These are phyloP conservation scores for Fringilla coelebs DNA, from an alignment of 2,797 vertebrate species.

Conservation along the genomic window DNA sequence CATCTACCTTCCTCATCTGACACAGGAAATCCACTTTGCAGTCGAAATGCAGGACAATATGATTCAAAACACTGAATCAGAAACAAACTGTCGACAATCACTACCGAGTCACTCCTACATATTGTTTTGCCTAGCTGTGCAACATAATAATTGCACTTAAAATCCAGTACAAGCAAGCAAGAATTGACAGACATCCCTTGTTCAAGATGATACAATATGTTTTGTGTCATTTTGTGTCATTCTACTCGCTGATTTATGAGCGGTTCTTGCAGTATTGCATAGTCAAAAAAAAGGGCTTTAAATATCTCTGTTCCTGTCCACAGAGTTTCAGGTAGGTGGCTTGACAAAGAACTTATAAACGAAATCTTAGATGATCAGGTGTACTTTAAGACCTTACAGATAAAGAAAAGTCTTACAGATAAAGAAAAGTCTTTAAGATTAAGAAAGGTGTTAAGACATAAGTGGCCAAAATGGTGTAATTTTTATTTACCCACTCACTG, in stretches of 20 bases:
- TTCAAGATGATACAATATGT: background rate
- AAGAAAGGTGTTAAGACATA: background rate
- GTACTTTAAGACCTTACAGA: background rate
- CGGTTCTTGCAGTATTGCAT: background rate
- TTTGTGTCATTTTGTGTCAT: background rate
- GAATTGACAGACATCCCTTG: background rate
- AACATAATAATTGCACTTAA: background rate
- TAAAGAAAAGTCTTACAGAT: background rate
- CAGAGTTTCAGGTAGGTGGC: background rate
- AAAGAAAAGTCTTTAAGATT: background rate
- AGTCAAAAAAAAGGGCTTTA: background rate
- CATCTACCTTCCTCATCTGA: background rate
- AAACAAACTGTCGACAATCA: background rate
- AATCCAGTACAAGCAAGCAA: background rate
- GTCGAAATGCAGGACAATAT: background rate
- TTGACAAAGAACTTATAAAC: background rate
- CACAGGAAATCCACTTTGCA: background rate
- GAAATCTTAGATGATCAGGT: background rate
- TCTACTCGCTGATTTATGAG: background rate
- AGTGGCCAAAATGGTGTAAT: background rate
- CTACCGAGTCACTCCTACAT: background rate
- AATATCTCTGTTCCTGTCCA: background rate
- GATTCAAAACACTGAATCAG: background rate
- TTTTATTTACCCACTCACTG: background rate
- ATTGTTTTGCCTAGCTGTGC: background rate